These are phyloP conservation scores for Cheirogaleus medius DNA, from an alignment of 2,113 vertebrate species.

Conservation along the genomic window DNA sequence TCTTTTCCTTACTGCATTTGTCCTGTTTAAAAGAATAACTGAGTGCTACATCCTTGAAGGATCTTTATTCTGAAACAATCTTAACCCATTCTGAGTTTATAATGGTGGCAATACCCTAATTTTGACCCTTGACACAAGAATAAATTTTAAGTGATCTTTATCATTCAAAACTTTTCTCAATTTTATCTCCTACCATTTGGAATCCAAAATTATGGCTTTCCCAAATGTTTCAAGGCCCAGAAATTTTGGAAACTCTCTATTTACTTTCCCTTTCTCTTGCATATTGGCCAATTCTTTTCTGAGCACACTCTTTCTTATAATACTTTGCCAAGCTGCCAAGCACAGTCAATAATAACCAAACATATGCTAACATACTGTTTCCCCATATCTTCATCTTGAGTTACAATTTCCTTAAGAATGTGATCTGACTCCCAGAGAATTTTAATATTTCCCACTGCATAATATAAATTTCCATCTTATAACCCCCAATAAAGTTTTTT, in stretches of 20 bases:
- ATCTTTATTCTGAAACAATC: neutral
- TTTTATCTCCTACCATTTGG: slow-evolving; percentile 1
- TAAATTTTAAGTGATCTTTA: neutral
- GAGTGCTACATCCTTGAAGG: neutral
- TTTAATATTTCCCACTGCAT: slow-evolving; percentile 14
- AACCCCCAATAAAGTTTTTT: neutral
- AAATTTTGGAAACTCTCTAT: slow-evolving; percentile 24
- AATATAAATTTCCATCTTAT: neutral
- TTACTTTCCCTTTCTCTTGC: slow-evolving; percentile 9
- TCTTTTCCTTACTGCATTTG: neutral
- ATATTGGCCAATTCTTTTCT: slow-evolving; percentile 12
- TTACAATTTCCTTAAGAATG: slow-evolving; percentile 24
- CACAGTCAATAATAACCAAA: slow-evolving; percentile 30
- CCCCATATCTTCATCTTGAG: neutral
- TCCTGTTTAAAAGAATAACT: neutral
- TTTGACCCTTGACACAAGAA: neutral
- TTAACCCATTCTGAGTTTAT: neutral
- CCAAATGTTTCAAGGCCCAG: neutral
- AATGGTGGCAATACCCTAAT: neutral
- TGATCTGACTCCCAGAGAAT: neutral
- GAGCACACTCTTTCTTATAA: slow-evolving; percentile 13
- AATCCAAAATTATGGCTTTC: neutral
- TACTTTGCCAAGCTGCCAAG: slow-evolving; percentile 38
- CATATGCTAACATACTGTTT: neutral
- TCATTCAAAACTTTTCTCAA: neutral